phyloP scores from a whole-genome alignment of 2,797 vertebrate species.

The Coccyzus lansbergi region DNA sequence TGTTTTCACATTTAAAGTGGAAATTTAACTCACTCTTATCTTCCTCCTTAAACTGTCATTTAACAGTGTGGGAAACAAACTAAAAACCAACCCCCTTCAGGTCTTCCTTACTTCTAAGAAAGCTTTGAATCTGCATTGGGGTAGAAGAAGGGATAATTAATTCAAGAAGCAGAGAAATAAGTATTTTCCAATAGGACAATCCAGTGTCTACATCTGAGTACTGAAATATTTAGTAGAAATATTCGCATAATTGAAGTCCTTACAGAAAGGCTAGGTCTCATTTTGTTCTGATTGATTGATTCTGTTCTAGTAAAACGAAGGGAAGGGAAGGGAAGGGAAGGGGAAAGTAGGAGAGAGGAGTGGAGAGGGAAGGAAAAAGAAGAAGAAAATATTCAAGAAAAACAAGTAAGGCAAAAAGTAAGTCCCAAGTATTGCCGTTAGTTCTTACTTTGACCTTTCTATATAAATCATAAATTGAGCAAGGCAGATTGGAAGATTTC shows the following conservation, averaged over 20 bases:
- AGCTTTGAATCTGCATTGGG: neutral
- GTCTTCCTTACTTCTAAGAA: neutral
- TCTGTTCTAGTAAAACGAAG: no score
- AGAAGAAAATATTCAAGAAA: neutral
- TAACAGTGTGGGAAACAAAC: rapidly evolving
- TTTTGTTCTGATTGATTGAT: neutral
- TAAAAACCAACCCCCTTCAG: neutral
- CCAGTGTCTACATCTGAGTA: neutral
- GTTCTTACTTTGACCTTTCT: neutral
- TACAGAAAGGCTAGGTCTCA: neutral
- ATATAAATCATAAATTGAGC: neutral
- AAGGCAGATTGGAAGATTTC: neutral
- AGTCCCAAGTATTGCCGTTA: neutral
- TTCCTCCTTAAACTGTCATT: neutral
- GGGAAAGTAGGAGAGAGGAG: no score
- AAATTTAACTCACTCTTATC: neutral
- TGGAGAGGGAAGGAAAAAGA: neutral
- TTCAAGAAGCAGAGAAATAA: no score
- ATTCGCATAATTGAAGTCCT: neutral
- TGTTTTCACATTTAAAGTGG: neutral
- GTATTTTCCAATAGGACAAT: no score
- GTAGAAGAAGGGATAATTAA: neutral
- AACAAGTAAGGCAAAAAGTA: neutral
- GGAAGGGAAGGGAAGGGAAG: no score
- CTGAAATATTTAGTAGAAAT: neutral